Conservation (phyloP, 2,113 vertebrate species). For the Ancistrus triradiatus region DNA sequence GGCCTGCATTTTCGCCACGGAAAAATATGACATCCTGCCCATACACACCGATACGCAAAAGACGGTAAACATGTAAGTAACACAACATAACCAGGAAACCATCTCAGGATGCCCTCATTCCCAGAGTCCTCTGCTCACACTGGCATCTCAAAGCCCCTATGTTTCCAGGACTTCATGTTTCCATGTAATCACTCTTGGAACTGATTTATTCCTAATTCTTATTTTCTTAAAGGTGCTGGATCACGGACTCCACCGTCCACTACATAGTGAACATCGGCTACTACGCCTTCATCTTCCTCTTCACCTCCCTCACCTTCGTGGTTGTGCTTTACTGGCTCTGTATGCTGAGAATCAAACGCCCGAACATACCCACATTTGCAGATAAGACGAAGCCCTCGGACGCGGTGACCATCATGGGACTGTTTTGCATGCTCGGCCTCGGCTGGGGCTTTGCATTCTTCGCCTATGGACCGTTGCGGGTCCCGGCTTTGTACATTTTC, state of each 20-base stretch:
- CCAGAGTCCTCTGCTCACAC: no score
- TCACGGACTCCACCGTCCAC: conserved; percentile 48
- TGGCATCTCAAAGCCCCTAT: no score
- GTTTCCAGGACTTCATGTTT: not conserved
- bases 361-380: fast-evolving
- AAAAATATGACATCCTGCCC: conserved; percentile 53
- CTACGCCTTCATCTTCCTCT: conserved; percentile 60
- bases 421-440: conserved; percentile 62
- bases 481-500: conserved; percentile 63
- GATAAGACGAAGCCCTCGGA: not conserved
- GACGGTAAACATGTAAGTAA: conserved; percentile 55
- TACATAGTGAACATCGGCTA: conserved; percentile 63
- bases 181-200: not conserved
- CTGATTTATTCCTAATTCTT: not conserved
- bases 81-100: not conserved
- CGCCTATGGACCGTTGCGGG: conserved; percentile 45
- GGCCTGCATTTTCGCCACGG: conserved; percentile 30
- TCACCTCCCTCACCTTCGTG: conserved; percentile 58
- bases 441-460: conserved; percentile 68
- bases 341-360: conserved; percentile 24
- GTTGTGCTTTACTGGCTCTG: conserved; percentile 53
- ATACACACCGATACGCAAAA: conserved; percentile 22
- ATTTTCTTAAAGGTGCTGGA: conserved; percentile 64
- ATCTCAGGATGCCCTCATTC: no score
- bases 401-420: conserved; percentile 47